phyloP scores from a whole-genome alignment of 2,888 invertebrate genomes.

The Sthenelais limicola region DNA sequence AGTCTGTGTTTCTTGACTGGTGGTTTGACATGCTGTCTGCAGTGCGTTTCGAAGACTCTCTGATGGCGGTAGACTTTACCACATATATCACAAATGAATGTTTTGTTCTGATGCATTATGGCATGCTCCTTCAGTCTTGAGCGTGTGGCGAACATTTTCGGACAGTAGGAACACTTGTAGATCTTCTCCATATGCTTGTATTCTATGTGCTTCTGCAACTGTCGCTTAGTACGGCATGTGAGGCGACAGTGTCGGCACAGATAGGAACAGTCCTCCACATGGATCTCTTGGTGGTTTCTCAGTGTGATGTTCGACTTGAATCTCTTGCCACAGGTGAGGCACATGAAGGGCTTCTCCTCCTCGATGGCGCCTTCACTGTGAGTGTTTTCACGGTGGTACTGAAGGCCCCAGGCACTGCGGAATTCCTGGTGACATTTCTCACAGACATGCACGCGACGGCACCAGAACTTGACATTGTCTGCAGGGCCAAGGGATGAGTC shows the following conservation, averaged over 20 bases:
- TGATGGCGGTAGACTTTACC: slow-evolving; percentile 34
- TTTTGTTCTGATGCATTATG: slow-evolving; percentile 36
- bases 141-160: slow-evolving; percentile 28
- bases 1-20: slow-evolving; percentile 28
- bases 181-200: slow-evolving; percentile 38
- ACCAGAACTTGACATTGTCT: slow-evolving; percentile 12
- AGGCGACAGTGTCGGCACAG: slow-evolving; percentile 32
- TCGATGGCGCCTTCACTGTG: neutral
- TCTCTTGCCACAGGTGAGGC: neutral
- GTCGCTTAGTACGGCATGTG: slow-evolving; percentile 24
- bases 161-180: slow-evolving; percentile 36
- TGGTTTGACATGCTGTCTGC: slow-evolving; percentile 26
- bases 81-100: slow-evolving; percentile 30
- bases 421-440: slow-evolving; percentile 31
- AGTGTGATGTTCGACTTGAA: slow-evolving; percentile 33
- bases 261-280: slow-evolving; percentile 1
- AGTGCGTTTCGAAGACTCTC: slow-evolving; percentile 27
- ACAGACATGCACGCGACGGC: slow-evolving; percentile 16
- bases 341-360: neutral
- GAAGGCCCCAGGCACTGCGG: slow-evolving; percentile 28
- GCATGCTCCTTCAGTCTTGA: slow-evolving; percentile 33
- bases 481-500: neutral
- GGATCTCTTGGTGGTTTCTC: slow-evolving; percentile 26
- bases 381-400: slow-evolving; percentile 30
- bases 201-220: slow-evolving; percentile 27